phyloP scores from a whole-genome alignment of 2,888 invertebrate species.

The Pogonocherus hispidulus region DNA sequence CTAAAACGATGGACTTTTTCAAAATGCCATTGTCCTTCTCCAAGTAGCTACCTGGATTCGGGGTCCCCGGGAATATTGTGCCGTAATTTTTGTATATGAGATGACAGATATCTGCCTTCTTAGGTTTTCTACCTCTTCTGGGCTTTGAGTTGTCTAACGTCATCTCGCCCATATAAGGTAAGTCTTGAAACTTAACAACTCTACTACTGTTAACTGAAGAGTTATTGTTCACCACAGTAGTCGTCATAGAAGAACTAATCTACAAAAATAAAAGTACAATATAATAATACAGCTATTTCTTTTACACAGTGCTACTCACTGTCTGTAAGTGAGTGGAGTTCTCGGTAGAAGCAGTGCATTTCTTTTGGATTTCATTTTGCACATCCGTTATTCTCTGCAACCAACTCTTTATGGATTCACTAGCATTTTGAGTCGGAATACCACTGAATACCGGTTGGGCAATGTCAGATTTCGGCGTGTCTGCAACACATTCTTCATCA shows the following conservation, averaged over 20 bases:
- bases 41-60: conserved; percentile 71
- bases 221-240: conserved; percentile 11
- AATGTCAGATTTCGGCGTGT: conserved; percentile 28
- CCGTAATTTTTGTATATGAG: conserved; percentile 93
- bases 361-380: conserved; percentile 73
- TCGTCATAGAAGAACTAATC: conserved; percentile 26
- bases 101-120: conserved; percentile 93
- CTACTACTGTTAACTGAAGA: conserved; percentile 55
- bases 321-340: conserved; percentile 34
- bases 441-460: conserved; percentile 49
- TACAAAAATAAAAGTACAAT: conserved; percentile 22
- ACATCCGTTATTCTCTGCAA: conserved; percentile 81
- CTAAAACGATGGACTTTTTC: conserved; percentile 50
- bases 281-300: background rate
- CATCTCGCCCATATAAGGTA: conserved; percentile 95
- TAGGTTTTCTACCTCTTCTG: conserved; percentile 88
- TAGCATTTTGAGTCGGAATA: conserved; percentile 69
- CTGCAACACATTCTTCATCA: conserved; percentile 46
- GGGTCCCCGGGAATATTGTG: conserved; percentile 85
- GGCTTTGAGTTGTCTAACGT: conserved; percentile 91
- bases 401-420: conserved; percentile 82
- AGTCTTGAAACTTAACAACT: conserved; percentile 82
- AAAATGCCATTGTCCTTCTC: conserved; percentile 65
- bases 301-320: conserved; percentile 19
- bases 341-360: conserved; percentile 42